phyloP scores from a whole-genome alignment of 2,113 vertebrate genomes.

The Psittacula cyanocephala region DNA sequence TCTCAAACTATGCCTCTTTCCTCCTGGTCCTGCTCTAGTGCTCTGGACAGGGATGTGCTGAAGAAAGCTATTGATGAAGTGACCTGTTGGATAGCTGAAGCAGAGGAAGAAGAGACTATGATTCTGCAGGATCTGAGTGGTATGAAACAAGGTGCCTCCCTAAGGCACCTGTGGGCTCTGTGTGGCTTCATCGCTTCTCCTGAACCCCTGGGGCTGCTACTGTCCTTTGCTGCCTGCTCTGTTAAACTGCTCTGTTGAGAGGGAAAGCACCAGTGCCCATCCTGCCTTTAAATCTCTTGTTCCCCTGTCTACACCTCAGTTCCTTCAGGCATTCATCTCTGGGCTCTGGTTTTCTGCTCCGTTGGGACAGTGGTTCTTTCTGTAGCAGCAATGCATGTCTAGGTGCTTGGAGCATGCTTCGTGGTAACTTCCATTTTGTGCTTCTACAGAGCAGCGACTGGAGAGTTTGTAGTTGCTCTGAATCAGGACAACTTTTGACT shows the following conservation, averaged over 20 bases:
- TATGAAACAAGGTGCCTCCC: constrained; percentile 15
- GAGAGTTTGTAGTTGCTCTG: neutral
- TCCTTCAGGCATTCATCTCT: neutral
- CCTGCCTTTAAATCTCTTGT: neutral
- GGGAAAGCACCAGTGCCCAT: neutral
- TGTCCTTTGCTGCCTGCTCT: neutral
- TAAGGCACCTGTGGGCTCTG: neutral
- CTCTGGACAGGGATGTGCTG: constrained; percentile 62
- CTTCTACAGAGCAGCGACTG: neutral
- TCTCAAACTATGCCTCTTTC: neutral
- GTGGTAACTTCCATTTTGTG: neutral
- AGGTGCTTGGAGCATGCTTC: neutral
- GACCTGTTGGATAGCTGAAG: constrained; percentile 69
- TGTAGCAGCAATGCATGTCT: neutral
- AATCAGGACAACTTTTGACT: neutral
- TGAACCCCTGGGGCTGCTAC: neutral
- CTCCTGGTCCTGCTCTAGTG: neutral
- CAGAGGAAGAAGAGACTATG: constrained; percentile 71
- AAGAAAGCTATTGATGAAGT: constrained; percentile 74
- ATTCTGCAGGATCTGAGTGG: constrained; percentile 67
- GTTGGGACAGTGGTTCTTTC: neutral
- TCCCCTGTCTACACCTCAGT: neutral
- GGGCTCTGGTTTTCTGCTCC: neutral
- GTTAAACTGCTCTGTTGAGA: neutral
- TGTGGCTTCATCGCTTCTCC: neutral